Base-by-base conservation (phyloP, 2,888 invertebrate species). In the Amiota communis region DNA sequence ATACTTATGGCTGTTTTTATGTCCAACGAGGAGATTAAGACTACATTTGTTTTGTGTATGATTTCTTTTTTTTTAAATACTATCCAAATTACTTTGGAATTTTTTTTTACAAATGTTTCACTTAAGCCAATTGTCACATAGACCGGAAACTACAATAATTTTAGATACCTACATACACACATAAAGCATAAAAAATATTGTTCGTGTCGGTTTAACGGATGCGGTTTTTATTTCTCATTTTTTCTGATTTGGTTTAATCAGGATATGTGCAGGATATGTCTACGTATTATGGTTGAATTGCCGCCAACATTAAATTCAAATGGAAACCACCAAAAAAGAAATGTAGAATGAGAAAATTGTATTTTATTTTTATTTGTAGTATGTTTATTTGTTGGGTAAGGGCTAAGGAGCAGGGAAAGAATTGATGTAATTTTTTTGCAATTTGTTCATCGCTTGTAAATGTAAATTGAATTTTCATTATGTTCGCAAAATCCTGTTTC, bases 391-490 rank as follows among this genome's bases (percentile, higher is more conserved):
- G 3, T 36, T 23, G 23, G 3, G 23, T 23, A 23, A 23, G 23
- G 23, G 23, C 3, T 23, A 23, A 23, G 36, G 6, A 6, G 36
- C 36, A 36, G 36, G 36, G 36, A 6, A 6, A 6, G 36, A 36
- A 36, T 36, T 36, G 36, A 36, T 36, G 56, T 68, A 69, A 56
- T 36, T 69, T 63, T 36, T 63, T 15, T 73, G 70, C 64, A 73
- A 64, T 73, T 73, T 70, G 73, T 64, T 47, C 64, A 64, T 56
- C 56, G 73, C 56, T 63, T 73, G 64, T 73, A 70, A 73, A 73
- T 73, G 70, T 70, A 73, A 73, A 73, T 73, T 73, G 73, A 53
- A 70, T 73, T 68, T 51, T 70, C 70, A 73, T 73, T 73, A 70
- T 70, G 53, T 53, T 11, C 13, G 48, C 65, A 56, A 72, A 65